Evolutionary conservation across 2,113 vertebrate species (phyloP).

Genomic region (Sinocyclocheilus rhinocerous): DNA sequence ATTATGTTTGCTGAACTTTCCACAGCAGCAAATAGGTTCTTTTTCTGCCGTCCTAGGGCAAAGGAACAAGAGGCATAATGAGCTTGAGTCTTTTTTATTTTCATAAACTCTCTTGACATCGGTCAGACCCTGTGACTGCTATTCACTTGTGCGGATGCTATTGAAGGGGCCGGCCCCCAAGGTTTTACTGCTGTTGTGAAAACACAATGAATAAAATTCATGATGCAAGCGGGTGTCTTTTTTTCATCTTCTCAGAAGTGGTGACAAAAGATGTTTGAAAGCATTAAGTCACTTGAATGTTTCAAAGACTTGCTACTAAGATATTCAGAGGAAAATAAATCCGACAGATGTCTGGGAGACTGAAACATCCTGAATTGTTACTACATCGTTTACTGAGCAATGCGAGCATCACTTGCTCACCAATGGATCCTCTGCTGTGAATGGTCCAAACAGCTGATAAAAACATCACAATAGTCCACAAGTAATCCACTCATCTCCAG

Average conservation of each 20-base stretch:
- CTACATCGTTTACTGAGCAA: not conserved
- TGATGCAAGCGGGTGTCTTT: constrained; percentile 2
- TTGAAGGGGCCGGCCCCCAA: constrained; percentile 23
- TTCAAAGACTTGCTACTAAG: not conserved
- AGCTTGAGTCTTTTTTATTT: not conserved
- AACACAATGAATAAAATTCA: constrained; percentile 35
- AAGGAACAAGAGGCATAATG: not conserved
- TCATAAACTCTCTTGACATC: constrained; percentile 17
- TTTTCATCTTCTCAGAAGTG: constrained; percentile 5
- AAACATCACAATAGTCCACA: not conserved
- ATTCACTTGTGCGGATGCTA: not conserved
- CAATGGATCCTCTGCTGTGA: not conserved
- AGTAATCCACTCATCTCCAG: too few relatives aligned
- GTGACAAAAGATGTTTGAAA: not conserved
- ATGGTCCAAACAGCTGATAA: not conserved
- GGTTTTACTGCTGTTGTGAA: constrained; percentile 33
- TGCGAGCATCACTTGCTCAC: not conserved
- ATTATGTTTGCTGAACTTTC: constrained; percentile 7
- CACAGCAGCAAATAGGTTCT: constrained; percentile 7
- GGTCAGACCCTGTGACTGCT: not conserved
- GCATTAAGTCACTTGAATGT: not conserved
- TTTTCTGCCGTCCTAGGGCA: not conserved
- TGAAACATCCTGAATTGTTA: constrained; percentile 37
- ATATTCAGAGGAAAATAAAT: constrained; percentile 14
- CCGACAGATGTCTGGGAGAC: constrained; percentile 28